These are phyloP conservation scores for Eleutherodactylus coqui DNA, from an alignment of 2,797 vertebrate genomes.

Conservation along the genomic window DNA sequence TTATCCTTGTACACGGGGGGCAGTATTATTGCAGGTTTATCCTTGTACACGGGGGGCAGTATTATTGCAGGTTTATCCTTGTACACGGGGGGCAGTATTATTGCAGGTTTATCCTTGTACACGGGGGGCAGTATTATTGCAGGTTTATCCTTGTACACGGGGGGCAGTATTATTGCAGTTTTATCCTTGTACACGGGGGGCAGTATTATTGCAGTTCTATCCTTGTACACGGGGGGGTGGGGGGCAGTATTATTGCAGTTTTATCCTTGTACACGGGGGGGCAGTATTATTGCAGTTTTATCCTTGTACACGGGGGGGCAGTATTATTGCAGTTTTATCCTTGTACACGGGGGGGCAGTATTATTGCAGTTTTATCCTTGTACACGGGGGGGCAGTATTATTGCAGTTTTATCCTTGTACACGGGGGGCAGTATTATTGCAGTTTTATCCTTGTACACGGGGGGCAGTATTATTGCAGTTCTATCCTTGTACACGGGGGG, in stretches of 20 bases:
- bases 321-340: background rate
- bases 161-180: background rate
- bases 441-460: slow-evolving; percentile 1
- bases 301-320: background rate
- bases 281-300: slow-evolving; percentile 11
- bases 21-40: slow-evolving; percentile 5
- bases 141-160: background rate
- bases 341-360: background rate
- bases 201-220: slow-evolving; percentile 7
- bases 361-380: slow-evolving; percentile 8
- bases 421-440: background rate
- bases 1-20: background rate
- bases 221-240: background rate
- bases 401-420: slow-evolving; percentile 7
- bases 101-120: slow-evolving; percentile 3
- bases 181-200: too few species aligned
- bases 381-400: background rate
- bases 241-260: slow-evolving; percentile 4
- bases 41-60: background rate
- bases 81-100: background rate
- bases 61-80: background rate
- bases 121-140: background rate
- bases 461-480: slow-evolving; percentile 5
- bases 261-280: background rate
- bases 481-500: background rate